These are phyloP conservation scores for Rhingia campestris DNA, from an alignment of 2,888 invertebrate species.

Conservation along the genomic window DNA sequence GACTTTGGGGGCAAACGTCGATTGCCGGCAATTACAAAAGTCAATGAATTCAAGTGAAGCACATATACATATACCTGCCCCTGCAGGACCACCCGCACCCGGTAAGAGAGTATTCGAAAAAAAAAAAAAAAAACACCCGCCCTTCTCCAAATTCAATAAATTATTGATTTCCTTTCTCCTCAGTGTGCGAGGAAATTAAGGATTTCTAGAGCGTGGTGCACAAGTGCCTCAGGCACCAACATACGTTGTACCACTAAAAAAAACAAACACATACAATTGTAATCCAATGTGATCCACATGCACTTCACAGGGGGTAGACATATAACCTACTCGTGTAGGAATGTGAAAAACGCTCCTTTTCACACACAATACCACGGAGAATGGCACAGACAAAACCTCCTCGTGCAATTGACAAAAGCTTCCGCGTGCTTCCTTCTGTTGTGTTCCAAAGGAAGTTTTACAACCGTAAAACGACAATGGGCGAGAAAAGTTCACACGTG, in stretches of 20 bases:
- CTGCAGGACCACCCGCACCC: constrained; percentile 2
- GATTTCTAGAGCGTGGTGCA: constrained; percentile 29
- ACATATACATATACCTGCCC: constrained; percentile 4
- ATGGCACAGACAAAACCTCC: constrained; percentile 7
- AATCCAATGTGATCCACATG: constrained; percentile 31
- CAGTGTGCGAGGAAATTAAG: constrained; percentile 6
- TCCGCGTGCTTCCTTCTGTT: constrained; percentile 26
- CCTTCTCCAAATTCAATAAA: constrained; percentile 39
- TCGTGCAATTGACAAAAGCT: constrained; percentile 55
- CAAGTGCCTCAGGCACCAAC: constrained; percentile 19
- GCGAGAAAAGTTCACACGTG: constrained; percentile 39
- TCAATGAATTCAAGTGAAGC: constrained; percentile 49
- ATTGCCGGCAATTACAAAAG: constrained; percentile 57
- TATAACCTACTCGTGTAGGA: background rate
- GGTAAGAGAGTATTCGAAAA: constrained; percentile 9
- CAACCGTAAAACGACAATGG: constrained; percentile 20
- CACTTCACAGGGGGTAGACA: constrained; percentile 10
- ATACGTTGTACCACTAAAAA: constrained; percentile 11
- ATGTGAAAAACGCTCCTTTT: constrained; percentile 19
- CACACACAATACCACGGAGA: background rate
- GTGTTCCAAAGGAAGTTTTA: constrained; percentile 32
- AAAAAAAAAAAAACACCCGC: constrained; percentile 23
- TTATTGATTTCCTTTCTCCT: constrained; percentile 53
- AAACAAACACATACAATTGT: background rate
- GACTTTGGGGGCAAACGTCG: background rate